Evolutionary conservation across 2,888 invertebrate species (phyloP), one percentile per base, ranked within the genome.

Genomic region (Harmothoe impar): DNA sequence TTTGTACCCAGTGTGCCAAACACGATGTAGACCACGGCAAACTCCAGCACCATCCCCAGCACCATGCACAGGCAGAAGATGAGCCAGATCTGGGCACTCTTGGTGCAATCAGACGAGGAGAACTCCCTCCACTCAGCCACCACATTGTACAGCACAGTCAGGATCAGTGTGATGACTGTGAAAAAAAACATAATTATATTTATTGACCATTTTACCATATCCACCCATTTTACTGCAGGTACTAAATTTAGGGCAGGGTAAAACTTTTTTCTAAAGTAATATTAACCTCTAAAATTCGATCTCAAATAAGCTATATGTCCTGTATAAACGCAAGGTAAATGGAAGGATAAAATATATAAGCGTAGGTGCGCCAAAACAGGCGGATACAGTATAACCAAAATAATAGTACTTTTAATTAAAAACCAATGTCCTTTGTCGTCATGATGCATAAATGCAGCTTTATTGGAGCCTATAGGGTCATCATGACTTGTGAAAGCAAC

Each of bases 111-210:
- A 10, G 81, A 25, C 31, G 17, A 81, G 15, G 81, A 81, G 81
- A 35, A 35, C 81, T 81, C 81, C 17, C 81, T 7, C 81, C 81
- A 81, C n/a, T 81, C 81, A 3, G 81, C 81, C 33, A 81, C 43
- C 15, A 33, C 33, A 5, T 31, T 31, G 81, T 15, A 81, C 12
- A 81, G 81, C 81, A 81, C 31, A 7, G 31, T 33, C 81, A 81
- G 81, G 12, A 81, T 31, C 12, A 81, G 10, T 5, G 33, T 12
- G 12, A 35, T 7, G 31, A 3, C n/a, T n/a, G 56, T 56, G 56
- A 20, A 15, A 20, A 56, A 20, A 56, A 56, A 56, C 15, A 17
- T 15, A 56, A 56, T 17, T 56, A 20, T 17, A 56, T 56, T 56
- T 15, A 56, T n/a, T n/a, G n/a, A n/a, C n/a, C n/a, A n/a, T n/a